Base-by-base conservation (phyloP, 2,888 invertebrate genomes). In the Eristalis pertinax region DNA sequence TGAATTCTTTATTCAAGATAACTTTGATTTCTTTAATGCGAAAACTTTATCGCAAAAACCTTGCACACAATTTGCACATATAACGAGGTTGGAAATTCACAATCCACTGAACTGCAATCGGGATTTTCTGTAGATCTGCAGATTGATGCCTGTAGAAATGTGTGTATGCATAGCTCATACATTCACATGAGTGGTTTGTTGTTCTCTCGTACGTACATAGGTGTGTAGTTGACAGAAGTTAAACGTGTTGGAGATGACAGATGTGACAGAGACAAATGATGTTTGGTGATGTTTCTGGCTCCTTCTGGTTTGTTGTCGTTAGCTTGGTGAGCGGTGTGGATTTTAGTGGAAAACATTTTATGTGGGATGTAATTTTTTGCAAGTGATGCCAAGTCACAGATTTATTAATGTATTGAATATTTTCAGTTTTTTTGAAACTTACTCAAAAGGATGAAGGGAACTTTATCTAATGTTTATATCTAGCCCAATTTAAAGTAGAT, bases 21-120 rank as follows among this genome's bases (percentile, higher is more conserved):
- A 60, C 60, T 32, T 8, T 11, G 38, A 41, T 67, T 67, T 85
- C 77, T 76, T 73, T 67, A 29, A 43, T 69, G 64, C 63, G 76
- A 85, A 85, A 80, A 60, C 43, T 69, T 32, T 77, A 73, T 80
- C 72, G 76, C 80, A 82, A 67, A 80, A 74, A 50, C 41, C 38
- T 77, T 38, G 38, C 60, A 64, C 77, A 70, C 72, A 56, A 77
- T 69, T 60, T 70, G 50, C 64, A 75, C 82, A 60, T 70, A 67
- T 78, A 67, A 64, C 86, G 62, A 41, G 69, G 65, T 78, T 75
- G 82, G 43, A 78, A 78, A 86, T 86, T 83, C 64, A 83, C 77
- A 72, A 86, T 86, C 74, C 83, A 83, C 83, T 83, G 43, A 83
- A 84, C 62, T 81, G 76, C 76, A 84, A 72, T 80, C 26, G 56